phyloP scores from a whole-genome alignment of 53 echinoderm and acorn worm genomes.

The Patiria pectinifera region DNA sequence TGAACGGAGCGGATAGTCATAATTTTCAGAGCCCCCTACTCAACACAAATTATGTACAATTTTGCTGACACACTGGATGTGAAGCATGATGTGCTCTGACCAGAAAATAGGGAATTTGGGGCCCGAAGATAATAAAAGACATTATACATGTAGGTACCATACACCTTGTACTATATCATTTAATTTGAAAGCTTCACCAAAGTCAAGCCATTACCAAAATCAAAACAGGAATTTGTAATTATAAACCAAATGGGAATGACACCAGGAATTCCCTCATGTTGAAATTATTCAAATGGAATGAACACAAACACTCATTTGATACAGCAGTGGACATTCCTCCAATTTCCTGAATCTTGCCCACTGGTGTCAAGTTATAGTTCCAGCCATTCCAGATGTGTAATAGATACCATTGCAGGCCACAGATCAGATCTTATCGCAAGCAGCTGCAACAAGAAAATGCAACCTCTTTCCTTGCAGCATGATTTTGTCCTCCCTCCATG shows the following conservation, averaged over 20 bases:
- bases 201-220: too few relatives aligned
- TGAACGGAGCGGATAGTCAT: too few relatives aligned
- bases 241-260: neutral
- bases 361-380: neutral
- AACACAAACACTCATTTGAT: conserved; percentile 12
- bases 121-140: too few relatives aligned
- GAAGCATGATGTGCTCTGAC: too few relatives aligned
- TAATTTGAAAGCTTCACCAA: too few relatives aligned
- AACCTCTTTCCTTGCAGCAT: neutral
- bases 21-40: too few relatives aligned
- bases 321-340: conserved; percentile 7
- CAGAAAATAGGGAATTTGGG: too few relatives aligned
- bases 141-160: too few relatives aligned
- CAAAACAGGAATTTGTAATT: neutral
- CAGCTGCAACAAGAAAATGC: conserved; percentile 13
- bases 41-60: too few relatives aligned
- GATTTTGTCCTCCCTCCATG: neutral
- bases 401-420: neutral
- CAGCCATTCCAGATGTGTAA: conserved; percentile 18
- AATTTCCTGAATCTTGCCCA: neutral
- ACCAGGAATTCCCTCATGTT: neutral
- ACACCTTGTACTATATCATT: too few relatives aligned
- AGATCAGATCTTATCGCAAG: neutral
- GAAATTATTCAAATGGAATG: neutral
- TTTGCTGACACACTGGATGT: too few relatives aligned